These are phyloP conservation scores for Buathra laborator DNA, from an alignment of 2,888 invertebrate genomes.

Conservation along the genomic window DNA sequence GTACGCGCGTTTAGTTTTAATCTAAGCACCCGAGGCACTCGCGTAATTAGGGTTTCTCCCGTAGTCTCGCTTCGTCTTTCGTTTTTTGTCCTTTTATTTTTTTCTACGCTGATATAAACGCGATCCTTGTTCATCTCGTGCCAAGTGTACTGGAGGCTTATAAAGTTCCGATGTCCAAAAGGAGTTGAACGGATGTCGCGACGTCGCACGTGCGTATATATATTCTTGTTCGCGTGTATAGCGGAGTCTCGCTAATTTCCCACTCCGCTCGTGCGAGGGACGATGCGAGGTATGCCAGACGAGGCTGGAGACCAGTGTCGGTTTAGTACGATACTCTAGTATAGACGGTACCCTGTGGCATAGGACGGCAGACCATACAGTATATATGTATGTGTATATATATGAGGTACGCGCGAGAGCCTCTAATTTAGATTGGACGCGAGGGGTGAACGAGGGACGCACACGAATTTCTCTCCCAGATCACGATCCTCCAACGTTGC, in stretches of 20 bases:
- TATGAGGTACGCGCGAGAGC: slow-evolving; percentile 61
- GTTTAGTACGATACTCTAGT: slow-evolving; percentile 50
- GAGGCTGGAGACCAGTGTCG: slow-evolving; percentile 57
- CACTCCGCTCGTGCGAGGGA: slow-evolving; percentile 70
- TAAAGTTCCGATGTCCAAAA: slow-evolving; percentile 39
- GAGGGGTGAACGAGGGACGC: slow-evolving; percentile 66
- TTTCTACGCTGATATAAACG: neutral
- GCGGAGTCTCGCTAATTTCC: slow-evolving; percentile 73
- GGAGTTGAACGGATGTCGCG: slow-evolving; percentile 35
- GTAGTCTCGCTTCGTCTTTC: slow-evolving; percentile 32
- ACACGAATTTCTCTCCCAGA: slow-evolving; percentile 70
- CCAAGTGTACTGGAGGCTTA: neutral
- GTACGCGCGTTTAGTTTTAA: slow-evolving; percentile 80
- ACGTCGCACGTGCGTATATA: slow-evolving; percentile 30
- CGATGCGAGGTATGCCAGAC: slow-evolving; percentile 57
- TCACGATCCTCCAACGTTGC: slow-evolving; percentile 65
- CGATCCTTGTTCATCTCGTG: slow-evolving; percentile 12
- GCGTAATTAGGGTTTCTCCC: slow-evolving; percentile 77
- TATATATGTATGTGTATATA: slow-evolving; percentile 34
- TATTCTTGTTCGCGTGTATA: slow-evolving; percentile 55
- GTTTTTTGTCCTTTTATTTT: slow-evolving; percentile 20
- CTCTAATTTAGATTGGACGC: slow-evolving; percentile 72
- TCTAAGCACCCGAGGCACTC: slow-evolving; percentile 79
- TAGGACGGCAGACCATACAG: slow-evolving; percentile 4
- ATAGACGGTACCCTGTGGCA: slow-evolving; percentile 21